These are phyloP conservation scores for Epizoanthus fatuus DNA, from an alignment of 92 coral and sea anemone species.

Conservation along the genomic window DNA sequence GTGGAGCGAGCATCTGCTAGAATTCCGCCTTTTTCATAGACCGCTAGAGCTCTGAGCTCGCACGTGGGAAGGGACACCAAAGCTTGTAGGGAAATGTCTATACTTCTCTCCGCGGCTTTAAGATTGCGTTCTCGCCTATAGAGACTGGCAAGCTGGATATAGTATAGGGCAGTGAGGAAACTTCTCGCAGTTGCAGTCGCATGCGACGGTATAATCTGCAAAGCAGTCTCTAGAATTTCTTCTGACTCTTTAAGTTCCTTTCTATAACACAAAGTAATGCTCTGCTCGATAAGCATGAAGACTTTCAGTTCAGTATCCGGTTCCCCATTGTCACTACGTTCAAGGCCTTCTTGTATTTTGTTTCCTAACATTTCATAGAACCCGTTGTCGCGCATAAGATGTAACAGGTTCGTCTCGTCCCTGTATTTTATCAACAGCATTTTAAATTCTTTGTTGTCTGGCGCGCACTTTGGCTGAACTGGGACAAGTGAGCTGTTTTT, in stretches of 20 bases:
- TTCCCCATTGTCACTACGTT: neutral
- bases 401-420: neutral
- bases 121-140: neutral
- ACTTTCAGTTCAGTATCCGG: neutral
- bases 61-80: neutral
- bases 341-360: neutral
- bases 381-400: slow-evolving; percentile 22
- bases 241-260: neutral
- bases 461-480: neutral
- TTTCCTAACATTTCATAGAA: neutral
- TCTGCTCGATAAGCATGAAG: neutral
- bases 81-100: neutral
- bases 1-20: neutral
- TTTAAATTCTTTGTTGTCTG: neutral
- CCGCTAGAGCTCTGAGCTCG: slow-evolving; percentile 3
- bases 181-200: neutral
- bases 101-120: neutral
- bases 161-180: neutral
- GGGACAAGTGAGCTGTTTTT: neutral
- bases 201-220: neutral
- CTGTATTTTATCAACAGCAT: neutral
- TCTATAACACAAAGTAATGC: neutral
- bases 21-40: slow-evolving; percentile 14
- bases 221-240: neutral
- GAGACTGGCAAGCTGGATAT: neutral